Base-by-base conservation (phyloP, 2,797 vertebrate species). In the Psittacula derbiana region DNA sequence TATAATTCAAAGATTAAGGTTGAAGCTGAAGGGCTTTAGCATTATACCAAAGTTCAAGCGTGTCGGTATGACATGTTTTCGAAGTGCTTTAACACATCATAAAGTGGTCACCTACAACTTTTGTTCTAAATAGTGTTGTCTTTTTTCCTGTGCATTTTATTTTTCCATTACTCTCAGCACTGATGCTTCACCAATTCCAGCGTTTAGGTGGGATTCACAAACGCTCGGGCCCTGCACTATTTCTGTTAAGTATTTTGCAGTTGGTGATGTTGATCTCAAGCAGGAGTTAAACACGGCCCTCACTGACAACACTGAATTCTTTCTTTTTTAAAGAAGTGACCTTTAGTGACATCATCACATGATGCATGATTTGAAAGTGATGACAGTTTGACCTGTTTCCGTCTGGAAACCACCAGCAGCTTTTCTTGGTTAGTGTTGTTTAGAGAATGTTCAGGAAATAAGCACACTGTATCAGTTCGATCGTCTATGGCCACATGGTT, bases 21-120 rank as follows among this genome's bases (percentile, higher is more conserved):
- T 97, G 73, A 95, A 66, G 81, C 64, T 93, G 80, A 88, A 93
- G 11, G 43, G 46, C 97, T 98, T 98, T 98, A 97, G 97, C 95
- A 84, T 86, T 86, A 79, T 91, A 96, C 95, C 96, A 52, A 97
- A 98, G 83, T 88, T 88, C 84, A 83, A 82, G 97, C 97, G 97
- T 96, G 96, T 98, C 96, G 71, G 53, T 95, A 80, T 70, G 97
- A 97, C 97, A 97, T 50, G 84, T 86, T 92, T 89, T 78, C 25
- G 61, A 90, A 87, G 47, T 52, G 33, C 7, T 91, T 82, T 79
- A 86, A 53, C 30, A n/a, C 11, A n/a, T 74, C 67, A 46, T 76
- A 65, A 78, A 89, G 64, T 40, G 4, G 31, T 55, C 4, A 55
- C 40, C 62, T 80, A 4, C 61, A 74, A 12, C 13, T 49, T 31